Percentiles rank a stretch among this genome's conserved stretches.
phyloP scores from a whole-genome alignment of 2,113 vertebrate species.

The Oryctolagus cuniculus region mOryCun1.1 NC_091434.1:115330501-115331000 shows the following conservation, averaged over 20 bases:
- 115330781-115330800: background rate
- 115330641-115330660: background rate
- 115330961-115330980: background rate
- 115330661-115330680: background rate
- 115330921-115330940: background rate
- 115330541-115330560: background rate
- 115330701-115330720: background rate
- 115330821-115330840: too few relatives aligned
- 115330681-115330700: background rate
- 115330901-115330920: background rate
- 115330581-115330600: background rate
- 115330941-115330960: background rate
- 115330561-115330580: background rate
- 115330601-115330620: background rate
- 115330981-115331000: background rate
- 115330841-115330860: background rate
- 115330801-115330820: too few relatives aligned
- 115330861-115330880: background rate
- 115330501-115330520: too few relatives aligned
- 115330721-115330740: background rate
- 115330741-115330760: background rate
- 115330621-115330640: background rate
- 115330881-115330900: background rate
- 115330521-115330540: background rate
- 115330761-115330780: background rate